These are phyloP conservation scores for Dryoscopus gambensis DNA, from an alignment of 2,113 vertebrate species.

Conservation along the genomic window DNA sequence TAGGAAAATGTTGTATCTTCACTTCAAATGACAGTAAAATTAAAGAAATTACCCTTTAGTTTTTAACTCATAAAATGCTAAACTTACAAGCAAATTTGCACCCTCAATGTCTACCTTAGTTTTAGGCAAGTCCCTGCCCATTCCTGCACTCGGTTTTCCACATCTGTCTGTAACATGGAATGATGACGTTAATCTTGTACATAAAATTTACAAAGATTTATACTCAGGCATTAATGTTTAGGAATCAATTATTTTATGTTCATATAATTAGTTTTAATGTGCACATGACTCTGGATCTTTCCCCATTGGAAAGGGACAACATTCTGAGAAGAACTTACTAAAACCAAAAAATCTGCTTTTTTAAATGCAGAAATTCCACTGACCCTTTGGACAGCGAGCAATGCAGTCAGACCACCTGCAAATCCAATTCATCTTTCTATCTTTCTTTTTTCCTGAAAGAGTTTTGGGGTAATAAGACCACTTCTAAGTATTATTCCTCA, in stretches of 20 bases:
- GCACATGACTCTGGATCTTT: not conserved
- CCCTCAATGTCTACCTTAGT: not conserved
- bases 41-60: not conserved
- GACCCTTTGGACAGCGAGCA: not conserved
- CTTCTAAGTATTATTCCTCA: not conserved
- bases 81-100: not conserved
- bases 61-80: not conserved
- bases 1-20: not conserved
- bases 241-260: not conserved
- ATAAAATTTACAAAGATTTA: not conserved
- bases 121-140: not conserved
- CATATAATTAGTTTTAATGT: not conserved
- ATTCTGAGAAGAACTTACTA: not conserved
- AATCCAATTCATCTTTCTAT: not conserved
- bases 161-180: not conserved
- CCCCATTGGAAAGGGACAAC: not conserved
- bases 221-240: not conserved
- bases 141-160: accelerated
- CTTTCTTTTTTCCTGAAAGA: not conserved
- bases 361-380: not conserved
- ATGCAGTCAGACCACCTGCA: not conserved
- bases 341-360: not conserved
- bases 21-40: not conserved
- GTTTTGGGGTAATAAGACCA: not conserved
- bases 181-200: not conserved